Base-by-base conservation (phyloP, 1,140 invertebrate species). In the Bradynema listronoti region DNA sequence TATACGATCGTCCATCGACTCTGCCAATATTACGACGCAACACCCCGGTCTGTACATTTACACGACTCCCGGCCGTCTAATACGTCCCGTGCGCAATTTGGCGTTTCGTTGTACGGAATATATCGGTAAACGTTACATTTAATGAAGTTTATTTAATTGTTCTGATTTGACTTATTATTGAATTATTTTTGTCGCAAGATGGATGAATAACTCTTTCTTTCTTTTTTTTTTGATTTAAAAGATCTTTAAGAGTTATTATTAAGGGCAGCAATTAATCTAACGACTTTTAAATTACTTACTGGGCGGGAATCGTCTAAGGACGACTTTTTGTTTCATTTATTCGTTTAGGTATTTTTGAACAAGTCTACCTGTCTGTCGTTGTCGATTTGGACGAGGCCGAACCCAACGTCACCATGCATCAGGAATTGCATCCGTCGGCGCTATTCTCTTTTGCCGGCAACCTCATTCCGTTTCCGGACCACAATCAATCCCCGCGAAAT, bases 381-480 rank as follows among this genome's bases (percentile, higher is more conserved):
- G 83, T 96, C 9, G 84, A 83, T n/a, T 81, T 84, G 0, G 82
- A 86, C 39, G 90, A 95, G 81, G 83, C 85, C 24, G 84, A 87
- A 77, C 78, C 78, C 24, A 80, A 80, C 41, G 81, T 88, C 43
- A 93, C 91, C 0, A 93, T 90, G 9, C 94, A 99, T 80, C 82
- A 88, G 79, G 95, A 99, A 80, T 68, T 95, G 0, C 85, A 84
- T 14, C 87, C 91, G 72, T 87, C 86, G 2, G 83, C 84, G 45
- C 91, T 98, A 64, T 83, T 99, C 65, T 94, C 90, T 75, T 88
- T 94, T 77, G 81, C 96, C 52, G 94, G 91, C 0, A 86, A 86
- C 69, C 80, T 96, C n/a, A 96, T 96, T 63, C 95, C 95, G 0
- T 88, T 93, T 85, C 91, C 93, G 0, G 93, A 99, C 80, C 93